Evolutionary conservation across 2,113 vertebrate species (phyloP).

Genomic region (Stercorarius parasiticus): DNA sequence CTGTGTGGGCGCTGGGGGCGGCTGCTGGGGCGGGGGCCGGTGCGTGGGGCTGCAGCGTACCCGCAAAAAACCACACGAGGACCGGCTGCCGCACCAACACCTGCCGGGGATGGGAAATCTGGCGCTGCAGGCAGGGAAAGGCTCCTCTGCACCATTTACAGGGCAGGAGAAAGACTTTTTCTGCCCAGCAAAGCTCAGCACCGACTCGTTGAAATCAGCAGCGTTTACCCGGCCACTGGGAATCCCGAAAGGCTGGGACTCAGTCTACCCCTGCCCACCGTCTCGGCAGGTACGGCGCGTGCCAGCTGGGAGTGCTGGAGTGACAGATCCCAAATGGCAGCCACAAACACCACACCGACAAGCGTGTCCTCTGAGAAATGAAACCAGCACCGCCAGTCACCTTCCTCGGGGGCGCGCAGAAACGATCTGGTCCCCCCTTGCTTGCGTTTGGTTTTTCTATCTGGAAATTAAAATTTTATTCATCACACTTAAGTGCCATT

Average conservation of each 20-base stretch:
- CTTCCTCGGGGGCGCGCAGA: not conserved
- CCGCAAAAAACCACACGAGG: not conserved
- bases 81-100: fast-evolving
- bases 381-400: not conserved
- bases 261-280: not conserved
- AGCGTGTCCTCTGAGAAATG: not conserved
- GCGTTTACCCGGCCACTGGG: not conserved
- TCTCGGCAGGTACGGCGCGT: fast-evolving
- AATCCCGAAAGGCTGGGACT: not conserved
- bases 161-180: not conserved
- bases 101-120: not conserved
- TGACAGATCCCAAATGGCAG: not conserved
- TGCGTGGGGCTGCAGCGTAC: fast-evolving
- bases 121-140: not conserved
- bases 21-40: not conserved
- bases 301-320: not conserved
- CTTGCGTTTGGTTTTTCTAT: not conserved
- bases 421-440: not conserved
- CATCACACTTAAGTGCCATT: not conserved
- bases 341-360: not conserved
- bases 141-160: not conserved
- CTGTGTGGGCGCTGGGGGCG: fast-evolving
- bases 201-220: not conserved
- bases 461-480: not conserved
- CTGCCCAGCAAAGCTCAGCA: not conserved